Conservation (phyloP, 2,888 invertebrate genomes). For the Aspidapion aeneum region DNA sequence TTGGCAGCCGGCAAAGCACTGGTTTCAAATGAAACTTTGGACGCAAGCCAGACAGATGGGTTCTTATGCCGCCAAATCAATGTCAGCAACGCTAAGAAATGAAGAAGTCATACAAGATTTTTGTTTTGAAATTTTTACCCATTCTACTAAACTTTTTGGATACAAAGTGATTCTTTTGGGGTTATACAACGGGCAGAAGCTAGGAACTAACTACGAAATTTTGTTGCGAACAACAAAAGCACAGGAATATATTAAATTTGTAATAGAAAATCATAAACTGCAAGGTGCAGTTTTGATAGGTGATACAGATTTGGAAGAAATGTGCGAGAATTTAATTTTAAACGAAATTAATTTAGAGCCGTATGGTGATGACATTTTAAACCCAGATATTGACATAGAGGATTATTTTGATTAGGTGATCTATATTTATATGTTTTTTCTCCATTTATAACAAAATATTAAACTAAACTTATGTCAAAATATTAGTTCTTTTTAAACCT, state of each 20-base stretch:
- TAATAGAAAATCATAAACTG: slow-evolving; percentile 77
- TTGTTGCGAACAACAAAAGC: slow-evolving; percentile 79
- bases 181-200: slow-evolving; percentile 87
- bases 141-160: slow-evolving; percentile 93
- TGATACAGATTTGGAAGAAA: slow-evolving; percentile 96
- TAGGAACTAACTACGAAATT: slow-evolving; percentile 78
- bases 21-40: slow-evolving; percentile 97
- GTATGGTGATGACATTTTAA: slow-evolving; percentile 88
- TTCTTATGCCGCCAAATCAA: slow-evolving; percentile 85
- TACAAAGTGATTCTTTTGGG: slow-evolving; percentile 91
- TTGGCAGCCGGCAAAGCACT: slow-evolving; percentile 75
- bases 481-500: no score
- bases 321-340: slow-evolving; percentile 95
- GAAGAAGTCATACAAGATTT: slow-evolving; percentile 82
- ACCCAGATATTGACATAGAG: slow-evolving; percentile 96
- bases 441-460: no score
- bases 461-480: no score
- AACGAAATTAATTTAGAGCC: slow-evolving; percentile 87
- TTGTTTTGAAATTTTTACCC: slow-evolving; percentile 96
- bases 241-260: slow-evolving; percentile 81
- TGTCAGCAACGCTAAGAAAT: slow-evolving; percentile 62
- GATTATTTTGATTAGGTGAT: slow-evolving; percentile 93
- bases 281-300: slow-evolving; percentile 96
- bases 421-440: no score
- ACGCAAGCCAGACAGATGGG: slow-evolving; percentile 99